Evolutionary conservation across 2,113 vertebrate species (phyloP).

Genomic region (Stigmatopora nigra): DNA sequence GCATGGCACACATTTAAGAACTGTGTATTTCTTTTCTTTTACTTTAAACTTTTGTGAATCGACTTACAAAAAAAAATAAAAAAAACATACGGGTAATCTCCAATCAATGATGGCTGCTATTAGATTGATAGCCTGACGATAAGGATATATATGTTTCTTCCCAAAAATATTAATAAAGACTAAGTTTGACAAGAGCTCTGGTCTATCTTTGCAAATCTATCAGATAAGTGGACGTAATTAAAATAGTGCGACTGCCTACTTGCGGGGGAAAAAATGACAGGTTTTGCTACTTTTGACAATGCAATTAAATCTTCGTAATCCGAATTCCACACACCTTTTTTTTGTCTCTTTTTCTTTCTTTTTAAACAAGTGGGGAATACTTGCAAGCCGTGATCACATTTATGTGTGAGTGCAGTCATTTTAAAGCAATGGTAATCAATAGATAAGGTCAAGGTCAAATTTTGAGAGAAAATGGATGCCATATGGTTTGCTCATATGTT

Average conservation of each 20-base stretch:
- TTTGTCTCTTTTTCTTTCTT: slow-evolving; percentile 14
- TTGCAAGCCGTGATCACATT: slow-evolving; percentile 34
- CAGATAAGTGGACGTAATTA: slow-evolving; percentile 73
- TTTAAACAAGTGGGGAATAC: slow-evolving; percentile 28
- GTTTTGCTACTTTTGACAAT: slow-evolving; percentile 59
- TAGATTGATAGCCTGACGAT: slow-evolving; percentile 65
- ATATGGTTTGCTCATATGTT: not conserved
- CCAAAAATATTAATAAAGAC: slow-evolving; percentile 69
- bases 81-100: slow-evolving; percentile 47
- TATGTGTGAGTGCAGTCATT: slow-evolving; percentile 35
- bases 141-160: slow-evolving; percentile 59
- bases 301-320: slow-evolving; percentile 68
- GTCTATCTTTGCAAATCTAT: slow-evolving; percentile 63
- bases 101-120: slow-evolving; percentile 61
- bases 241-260: slow-evolving; percentile 65
- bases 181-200: slow-evolving; percentile 65
- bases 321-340: slow-evolving; percentile 24
- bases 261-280: slow-evolving; percentile 28
- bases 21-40: slow-evolving; percentile 13
- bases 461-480: not conserved
- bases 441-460: not conserved
- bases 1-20: slow-evolving; percentile 7
- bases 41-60: slow-evolving; percentile 33
- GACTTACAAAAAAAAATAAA: slow-evolving; percentile 1
- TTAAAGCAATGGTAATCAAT: not conserved